phyloP scores from a whole-genome alignment of 2,888 invertebrate species.

The Brenthis daphne region DNA sequence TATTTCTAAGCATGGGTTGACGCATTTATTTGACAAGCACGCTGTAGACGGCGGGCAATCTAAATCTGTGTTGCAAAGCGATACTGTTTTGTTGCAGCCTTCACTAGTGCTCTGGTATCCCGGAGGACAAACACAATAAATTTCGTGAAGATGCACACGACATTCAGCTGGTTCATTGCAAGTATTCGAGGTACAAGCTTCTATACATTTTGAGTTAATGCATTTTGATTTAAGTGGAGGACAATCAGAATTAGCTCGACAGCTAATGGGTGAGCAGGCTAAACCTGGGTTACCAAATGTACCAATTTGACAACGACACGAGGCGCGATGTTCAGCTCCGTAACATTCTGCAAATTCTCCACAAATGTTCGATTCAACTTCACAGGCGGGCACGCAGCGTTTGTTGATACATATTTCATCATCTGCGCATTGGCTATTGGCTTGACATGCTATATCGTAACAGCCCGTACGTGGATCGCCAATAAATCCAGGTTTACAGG shows the following conservation, averaged over 20 bases:
- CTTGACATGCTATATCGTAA: constrained; percentile 87
- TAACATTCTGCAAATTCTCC: constrained; percentile 90
- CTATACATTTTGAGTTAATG: constrained; percentile 89
- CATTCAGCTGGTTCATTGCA: constrained; percentile 90
- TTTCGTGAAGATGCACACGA: constrained; percentile 87
- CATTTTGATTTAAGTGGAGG: constrained; percentile 88
- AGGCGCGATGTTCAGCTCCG: constrained; percentile 89
- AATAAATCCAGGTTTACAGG: constrained; percentile 90
- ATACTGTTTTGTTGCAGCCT: constrained; percentile 83
- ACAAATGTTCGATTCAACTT: constrained; percentile 86
- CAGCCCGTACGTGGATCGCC: constrained; percentile 94
- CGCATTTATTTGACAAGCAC: constrained; percentile 90
- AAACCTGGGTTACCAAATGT: constrained; percentile 90
- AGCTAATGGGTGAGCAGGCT: constrained; percentile 90
- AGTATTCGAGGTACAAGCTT: constrained; percentile 87
- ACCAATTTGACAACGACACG: constrained; percentile 92
- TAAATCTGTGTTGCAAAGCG: constrained; percentile 87
- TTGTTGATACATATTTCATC: constrained; percentile 92
- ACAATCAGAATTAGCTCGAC: constrained; percentile 90
- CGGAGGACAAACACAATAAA: constrained; percentile 91
- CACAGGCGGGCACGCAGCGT: constrained; percentile 91
- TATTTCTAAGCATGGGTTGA: constrained; percentile 90
- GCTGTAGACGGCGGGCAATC: constrained; percentile 93
- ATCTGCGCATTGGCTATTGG: constrained; percentile 89
- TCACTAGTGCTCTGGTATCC: constrained; percentile 85